phyloP scores from a whole-genome alignment of 2,888 invertebrate genomes.

The Latrodectus hesperus region DNA sequence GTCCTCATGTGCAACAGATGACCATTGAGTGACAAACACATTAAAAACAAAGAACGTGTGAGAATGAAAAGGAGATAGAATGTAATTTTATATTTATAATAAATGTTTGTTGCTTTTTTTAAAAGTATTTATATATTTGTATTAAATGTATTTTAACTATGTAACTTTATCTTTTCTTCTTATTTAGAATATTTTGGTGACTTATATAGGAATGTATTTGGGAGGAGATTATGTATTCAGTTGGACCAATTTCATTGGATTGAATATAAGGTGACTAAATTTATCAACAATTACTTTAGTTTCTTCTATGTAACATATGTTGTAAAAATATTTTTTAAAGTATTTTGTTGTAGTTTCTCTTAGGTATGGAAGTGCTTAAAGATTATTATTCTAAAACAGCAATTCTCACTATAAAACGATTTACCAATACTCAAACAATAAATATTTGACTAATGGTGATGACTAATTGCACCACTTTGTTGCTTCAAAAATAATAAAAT shows the following conservation, averaged over 20 bases:
- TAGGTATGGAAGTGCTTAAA: neutral
- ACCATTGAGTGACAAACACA: no score
- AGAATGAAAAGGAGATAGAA: neutral
- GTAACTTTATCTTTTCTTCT: conserved; percentile 50
- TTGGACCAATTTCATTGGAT: conserved; percentile 93
- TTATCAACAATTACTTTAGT: neutral
- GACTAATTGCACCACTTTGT: no score
- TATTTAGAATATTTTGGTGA: conserved; percentile 89
- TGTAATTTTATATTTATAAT: conserved; percentile 6
- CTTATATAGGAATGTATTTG: conserved; percentile 97
- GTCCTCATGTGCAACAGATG: no score
- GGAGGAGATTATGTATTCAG: conserved; percentile 98
- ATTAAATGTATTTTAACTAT: neutral
- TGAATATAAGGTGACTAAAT: conserved; percentile 86
- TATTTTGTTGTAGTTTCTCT: neutral
- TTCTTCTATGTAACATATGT: neutral
- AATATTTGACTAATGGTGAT: no score
- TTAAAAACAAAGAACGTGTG: no score
- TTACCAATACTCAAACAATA: no score
- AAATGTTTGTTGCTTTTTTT: neutral
- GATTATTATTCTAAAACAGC: neutral
- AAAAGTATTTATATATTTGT: neutral
- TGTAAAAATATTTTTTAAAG: neutral
- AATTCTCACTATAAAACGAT: neutral
- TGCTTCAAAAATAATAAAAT: no score